Conservation (phyloP, 2,797 vertebrate genomes). For the Odontamblyopus lacepedii region DNA sequence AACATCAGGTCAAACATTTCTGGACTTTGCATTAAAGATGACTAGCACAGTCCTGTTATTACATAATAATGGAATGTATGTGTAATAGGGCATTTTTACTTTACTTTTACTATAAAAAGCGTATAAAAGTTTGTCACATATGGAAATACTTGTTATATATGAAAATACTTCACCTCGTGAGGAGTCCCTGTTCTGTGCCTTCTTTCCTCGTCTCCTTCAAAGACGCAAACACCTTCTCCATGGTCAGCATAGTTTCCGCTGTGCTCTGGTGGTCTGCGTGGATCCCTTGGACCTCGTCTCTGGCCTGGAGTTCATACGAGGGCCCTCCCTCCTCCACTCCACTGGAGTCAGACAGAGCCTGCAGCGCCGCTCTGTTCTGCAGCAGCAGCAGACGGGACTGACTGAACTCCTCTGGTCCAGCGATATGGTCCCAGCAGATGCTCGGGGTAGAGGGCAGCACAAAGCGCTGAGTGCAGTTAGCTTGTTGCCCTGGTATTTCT, state of each 20-base stretch:
- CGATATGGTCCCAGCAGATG: slow-evolving; percentile 77
- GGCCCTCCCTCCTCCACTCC: slow-evolving; percentile 70
- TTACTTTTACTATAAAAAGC: no score
- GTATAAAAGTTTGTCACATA: neutral
- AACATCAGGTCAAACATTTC: neutral
- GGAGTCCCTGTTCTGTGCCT: slow-evolving; percentile 53
- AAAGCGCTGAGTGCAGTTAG: slow-evolving; percentile 80
- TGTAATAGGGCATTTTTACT: no score
- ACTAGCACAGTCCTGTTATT: no score
- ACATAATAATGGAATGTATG: no score
- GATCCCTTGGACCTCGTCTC: slow-evolving; percentile 71
- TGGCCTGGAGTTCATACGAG: slow-evolving; percentile 74
- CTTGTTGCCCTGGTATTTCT: slow-evolving; percentile 56
- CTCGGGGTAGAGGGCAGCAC: slow-evolving; percentile 73
- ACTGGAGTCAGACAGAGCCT: slow-evolving; percentile 70
- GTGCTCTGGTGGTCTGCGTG: slow-evolving; percentile 66
- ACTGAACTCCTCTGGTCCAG: slow-evolving; percentile 75
- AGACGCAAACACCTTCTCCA: slow-evolving; percentile 76
- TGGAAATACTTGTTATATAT: slow-evolving; percentile 8
- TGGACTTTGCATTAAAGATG: neutral
- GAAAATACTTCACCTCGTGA: slow-evolving; percentile 66
- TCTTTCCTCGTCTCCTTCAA: slow-evolving; percentile 75
- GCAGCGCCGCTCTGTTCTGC: slow-evolving; percentile 79
- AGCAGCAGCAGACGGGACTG: slow-evolving; percentile 76
- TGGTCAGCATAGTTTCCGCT: slow-evolving; percentile 69